Conservation (phyloP, 2,797 vertebrate species). For the Cossypha niveicapilla region DNA sequence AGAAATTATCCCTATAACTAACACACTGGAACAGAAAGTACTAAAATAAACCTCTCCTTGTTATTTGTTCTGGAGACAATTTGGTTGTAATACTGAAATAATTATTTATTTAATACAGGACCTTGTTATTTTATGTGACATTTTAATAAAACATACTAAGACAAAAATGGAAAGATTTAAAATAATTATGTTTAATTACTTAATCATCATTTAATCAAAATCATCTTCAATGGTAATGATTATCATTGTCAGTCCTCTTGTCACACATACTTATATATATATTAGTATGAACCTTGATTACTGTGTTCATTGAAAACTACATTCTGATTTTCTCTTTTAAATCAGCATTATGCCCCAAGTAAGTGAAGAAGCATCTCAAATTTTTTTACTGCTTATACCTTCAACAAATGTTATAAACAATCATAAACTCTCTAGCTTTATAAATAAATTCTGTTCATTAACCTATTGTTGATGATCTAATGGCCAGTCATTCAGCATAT, state of each 20-base stretch:
- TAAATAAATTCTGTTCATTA: neutral
- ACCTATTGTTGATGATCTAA: neutral
- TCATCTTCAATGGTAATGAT: neutral
- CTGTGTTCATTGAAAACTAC: neutral
- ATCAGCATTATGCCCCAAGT: neutral
- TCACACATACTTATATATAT: neutral
- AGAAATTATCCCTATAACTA: neutral
- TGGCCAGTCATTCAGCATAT: neutral
- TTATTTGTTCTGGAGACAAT: neutral
- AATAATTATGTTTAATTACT: slow-evolving; percentile 48
- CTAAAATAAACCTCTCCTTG: neutral
- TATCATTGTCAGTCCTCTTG: slow-evolving; percentile 33
- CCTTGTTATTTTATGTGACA: neutral
- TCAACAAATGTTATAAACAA: neutral
- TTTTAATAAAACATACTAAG: slow-evolving; percentile 29
- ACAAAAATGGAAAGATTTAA: slow-evolving; percentile 1
- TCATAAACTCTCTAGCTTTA: neutral
- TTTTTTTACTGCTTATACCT: neutral
- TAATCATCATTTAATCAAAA: slow-evolving; percentile 48
- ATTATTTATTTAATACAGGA: neutral
- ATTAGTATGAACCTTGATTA: slow-evolving; percentile 15
- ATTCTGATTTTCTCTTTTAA: slow-evolving; percentile 4
- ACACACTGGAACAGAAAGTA: neutral
- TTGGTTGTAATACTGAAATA: neutral
- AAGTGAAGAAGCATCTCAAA: neutral